phyloP scores from a whole-genome alignment of 2,888 invertebrate genomes.

The Dicyrtomina minuta region DNA sequence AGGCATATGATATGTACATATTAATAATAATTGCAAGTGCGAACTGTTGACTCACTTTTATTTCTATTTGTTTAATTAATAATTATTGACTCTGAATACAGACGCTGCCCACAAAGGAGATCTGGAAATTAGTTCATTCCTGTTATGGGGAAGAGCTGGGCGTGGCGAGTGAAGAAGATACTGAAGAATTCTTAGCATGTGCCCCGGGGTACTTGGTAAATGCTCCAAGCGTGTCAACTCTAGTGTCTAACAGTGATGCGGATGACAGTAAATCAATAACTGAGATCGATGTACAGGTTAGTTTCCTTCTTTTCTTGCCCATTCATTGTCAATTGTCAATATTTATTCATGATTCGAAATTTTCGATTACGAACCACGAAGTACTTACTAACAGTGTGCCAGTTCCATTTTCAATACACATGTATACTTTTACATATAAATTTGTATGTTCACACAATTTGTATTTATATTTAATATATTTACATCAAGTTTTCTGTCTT shows the following conservation, averaged over 20 bases:
- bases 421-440: no score
- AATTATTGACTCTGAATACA: constrained; percentile 53
- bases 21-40: no score
- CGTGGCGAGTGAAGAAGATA: constrained; percentile 88
- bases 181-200: constrained; percentile 55
- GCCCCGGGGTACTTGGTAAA: constrained; percentile 32
- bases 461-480: no score
- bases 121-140: constrained; percentile 89
- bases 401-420: no score
- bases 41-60: no score
- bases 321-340: constrained; percentile 17
- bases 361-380: no score
- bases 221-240: constrained; percentile 32
- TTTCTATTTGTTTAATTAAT: no score
- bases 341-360: constrained; percentile 18
- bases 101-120: constrained; percentile 76
- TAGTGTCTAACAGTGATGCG: constrained; percentile 27
- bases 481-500: no score
- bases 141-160: constrained; percentile 93
- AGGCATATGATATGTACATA: no score
- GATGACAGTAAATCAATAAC: constrained; percentile 33
- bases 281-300: constrained; percentile 42
- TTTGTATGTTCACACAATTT: no score
- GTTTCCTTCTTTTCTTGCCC: neutral
- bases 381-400: no score